Evolutionary conservation across 2,888 invertebrate species (phyloP).

Genomic region (Hemicrepidius hirtus): DNA sequence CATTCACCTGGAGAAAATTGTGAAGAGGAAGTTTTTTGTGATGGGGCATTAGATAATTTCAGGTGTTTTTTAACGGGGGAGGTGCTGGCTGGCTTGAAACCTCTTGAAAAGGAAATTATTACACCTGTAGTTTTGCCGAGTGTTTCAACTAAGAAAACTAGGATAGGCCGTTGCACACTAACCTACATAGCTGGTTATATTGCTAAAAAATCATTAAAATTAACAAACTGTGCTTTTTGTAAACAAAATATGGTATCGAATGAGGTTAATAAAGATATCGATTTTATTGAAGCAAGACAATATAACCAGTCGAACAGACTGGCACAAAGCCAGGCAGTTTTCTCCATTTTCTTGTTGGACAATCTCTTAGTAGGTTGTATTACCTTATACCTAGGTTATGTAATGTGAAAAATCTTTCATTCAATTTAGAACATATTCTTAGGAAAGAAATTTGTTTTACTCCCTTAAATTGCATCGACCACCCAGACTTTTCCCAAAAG

Average conservation of each 20-base stretch:
- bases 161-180: neutral
- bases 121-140: neutral
- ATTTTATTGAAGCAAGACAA: neutral
- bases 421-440: neutral
- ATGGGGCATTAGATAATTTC: slow-evolving; percentile 7
- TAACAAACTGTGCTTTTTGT: neutral
- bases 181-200: neutral
- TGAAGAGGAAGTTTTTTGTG: slow-evolving; percentile 45
- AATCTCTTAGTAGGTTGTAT: neutral
- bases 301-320: too few relatives aligned
- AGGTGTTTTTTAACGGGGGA: slow-evolving; percentile 1
- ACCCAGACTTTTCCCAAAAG: neutral
- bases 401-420: neutral
- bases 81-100: too few relatives aligned
- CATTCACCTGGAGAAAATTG: slow-evolving; percentile 53
- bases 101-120: neutral
- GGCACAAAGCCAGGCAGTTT: too few relatives aligned
- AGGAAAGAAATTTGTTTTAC: neutral
- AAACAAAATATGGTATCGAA: neutral
- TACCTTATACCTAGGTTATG: neutral
- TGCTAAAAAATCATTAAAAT: neutral
- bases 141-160: neutral
- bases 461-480: neutral
- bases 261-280: neutral
- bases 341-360: neutral